Evolutionary conservation across 2,888 invertebrate genomes (phyloP).

Genomic region (Drosophila recens): DNA sequence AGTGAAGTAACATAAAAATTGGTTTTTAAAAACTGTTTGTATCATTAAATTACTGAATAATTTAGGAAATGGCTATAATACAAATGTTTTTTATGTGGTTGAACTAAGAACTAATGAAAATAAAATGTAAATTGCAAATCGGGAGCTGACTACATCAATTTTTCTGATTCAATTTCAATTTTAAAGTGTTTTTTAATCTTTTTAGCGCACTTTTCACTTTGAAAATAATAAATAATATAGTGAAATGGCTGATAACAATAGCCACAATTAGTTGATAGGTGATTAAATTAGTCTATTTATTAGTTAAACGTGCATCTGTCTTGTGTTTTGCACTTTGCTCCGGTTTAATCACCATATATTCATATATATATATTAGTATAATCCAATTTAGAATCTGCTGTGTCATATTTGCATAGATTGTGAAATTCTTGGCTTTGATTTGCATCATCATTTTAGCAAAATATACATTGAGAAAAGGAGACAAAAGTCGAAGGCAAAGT

Average conservation of each 20-base stretch:
- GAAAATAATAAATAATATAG: too few relatives aligned
- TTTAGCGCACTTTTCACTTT: too few relatives aligned
- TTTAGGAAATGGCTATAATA: too few relatives aligned
- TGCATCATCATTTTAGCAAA: slow-evolving; percentile 4
- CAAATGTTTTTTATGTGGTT: too few relatives aligned
- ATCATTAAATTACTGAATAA: not conserved
- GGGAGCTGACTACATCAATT: too few relatives aligned
- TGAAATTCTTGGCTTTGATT: slow-evolving; percentile 46
- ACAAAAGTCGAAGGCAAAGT: not conserved
- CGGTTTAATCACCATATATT: not conserved
- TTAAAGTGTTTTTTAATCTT: too few relatives aligned
- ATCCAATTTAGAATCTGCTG: slow-evolving; percentile 18
- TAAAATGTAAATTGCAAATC: not conserved
- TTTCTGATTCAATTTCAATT: too few relatives aligned
- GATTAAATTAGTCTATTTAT: slow-evolving; percentile 4
- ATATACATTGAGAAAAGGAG: not conserved
- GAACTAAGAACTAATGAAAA: not conserved
- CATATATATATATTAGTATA: slow-evolving; percentile 7
- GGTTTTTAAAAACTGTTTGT: not conserved
- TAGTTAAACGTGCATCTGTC: not conserved
- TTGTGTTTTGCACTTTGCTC: not conserved
- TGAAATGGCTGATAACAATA: slow-evolving; percentile 1
- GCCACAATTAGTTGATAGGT: not conserved
- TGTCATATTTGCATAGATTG: slow-evolving; percentile 59
- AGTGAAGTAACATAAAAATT: not conserved